phyloP scores from a whole-genome alignment of 2,113 vertebrate genomes.

The Orthochromis malagaraziensis region DNA sequence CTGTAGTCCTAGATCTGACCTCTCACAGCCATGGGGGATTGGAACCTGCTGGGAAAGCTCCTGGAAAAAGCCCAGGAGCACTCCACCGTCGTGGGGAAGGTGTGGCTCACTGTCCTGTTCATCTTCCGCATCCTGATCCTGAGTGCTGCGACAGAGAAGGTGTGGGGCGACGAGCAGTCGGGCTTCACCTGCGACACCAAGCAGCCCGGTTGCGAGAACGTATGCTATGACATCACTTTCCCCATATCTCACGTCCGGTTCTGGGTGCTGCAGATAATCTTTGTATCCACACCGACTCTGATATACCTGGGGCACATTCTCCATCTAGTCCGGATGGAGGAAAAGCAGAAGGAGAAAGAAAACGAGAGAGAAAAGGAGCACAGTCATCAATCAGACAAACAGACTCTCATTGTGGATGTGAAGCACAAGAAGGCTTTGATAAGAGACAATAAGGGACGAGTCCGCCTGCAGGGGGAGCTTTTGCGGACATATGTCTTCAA shows the following conservation, averaged over 20 bases:
- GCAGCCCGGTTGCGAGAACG: slow-evolving; percentile 83
- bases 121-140: slow-evolving; percentile 83
- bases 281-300: slow-evolving; percentile 81
- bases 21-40: slow-evolving; percentile 77
- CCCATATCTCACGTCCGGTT: slow-evolving; percentile 86
- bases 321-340: slow-evolving; percentile 78
- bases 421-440: slow-evolving; percentile 37
- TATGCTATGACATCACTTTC: slow-evolving; percentile 84
- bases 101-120: slow-evolving; percentile 84
- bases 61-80: slow-evolving; percentile 83
- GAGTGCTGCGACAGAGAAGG: slow-evolving; percentile 78
- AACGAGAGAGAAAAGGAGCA: not conserved
- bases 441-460: slow-evolving; percentile 52
- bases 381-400: not conserved
- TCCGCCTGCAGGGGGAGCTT: slow-evolving; percentile 75
- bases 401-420: slow-evolving; percentile 13
- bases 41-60: slow-evolving; percentile 81
- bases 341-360: slow-evolving; percentile 66
- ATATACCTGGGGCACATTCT: slow-evolving; percentile 85
- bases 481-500: slow-evolving; percentile 81
- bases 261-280: slow-evolving; percentile 90
- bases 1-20: slow-evolving; percentile 15
- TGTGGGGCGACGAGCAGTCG: slow-evolving; percentile 82
- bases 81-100: slow-evolving; percentile 80
- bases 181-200: slow-evolving; percentile 84